Evolutionary conservation across 2,797 vertebrate genomes (phyloP).

Genomic region (Botia almorhae): DNA sequence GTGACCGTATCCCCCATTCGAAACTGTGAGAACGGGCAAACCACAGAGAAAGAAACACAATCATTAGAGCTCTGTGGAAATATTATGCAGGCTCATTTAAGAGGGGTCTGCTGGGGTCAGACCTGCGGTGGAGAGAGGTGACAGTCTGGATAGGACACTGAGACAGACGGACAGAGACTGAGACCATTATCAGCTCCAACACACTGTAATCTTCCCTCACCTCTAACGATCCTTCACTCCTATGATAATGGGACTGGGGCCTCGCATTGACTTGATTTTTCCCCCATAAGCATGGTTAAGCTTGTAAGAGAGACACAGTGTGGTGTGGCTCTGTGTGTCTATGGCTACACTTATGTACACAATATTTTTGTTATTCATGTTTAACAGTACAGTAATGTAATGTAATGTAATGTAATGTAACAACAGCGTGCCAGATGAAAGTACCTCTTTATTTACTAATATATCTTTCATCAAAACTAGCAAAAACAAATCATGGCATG

Average conservation of each 20-base stretch:
- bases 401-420: no score
- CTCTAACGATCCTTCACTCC: slow-evolving; percentile 54
- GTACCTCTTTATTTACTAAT: no score
- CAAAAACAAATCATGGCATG: no score
- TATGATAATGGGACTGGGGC: slow-evolving; percentile 44
- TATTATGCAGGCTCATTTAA: slow-evolving; percentile 60
- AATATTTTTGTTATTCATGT: not conserved
- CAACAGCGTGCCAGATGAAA: no score
- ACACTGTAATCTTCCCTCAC: slow-evolving; percentile 45
- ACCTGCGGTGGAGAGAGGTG: slow-evolving; percentile 39
- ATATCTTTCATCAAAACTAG: no score
- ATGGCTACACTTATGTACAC: not conserved
- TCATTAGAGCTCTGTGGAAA: slow-evolving; percentile 53
- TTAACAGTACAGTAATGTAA: no score
- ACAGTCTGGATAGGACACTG: slow-evolving; percentile 33
- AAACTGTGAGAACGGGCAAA: slow-evolving; percentile 61
- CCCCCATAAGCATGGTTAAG: slow-evolving; percentile 39
- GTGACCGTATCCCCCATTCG: slow-evolving; percentile 72
- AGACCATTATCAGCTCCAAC: slow-evolving; percentile 55
- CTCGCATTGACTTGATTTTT: slow-evolving; percentile 31
- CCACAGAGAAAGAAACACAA: slow-evolving; percentile 39
- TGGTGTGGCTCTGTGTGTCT: not conserved
- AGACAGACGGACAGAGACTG: slow-evolving; percentile 40
- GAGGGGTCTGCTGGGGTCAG: slow-evolving; percentile 51
- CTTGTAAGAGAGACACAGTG: not conserved